Conservation (phyloP, 1,140 invertebrate genomes). For the Polypedilum vanderplanki region DNA sequence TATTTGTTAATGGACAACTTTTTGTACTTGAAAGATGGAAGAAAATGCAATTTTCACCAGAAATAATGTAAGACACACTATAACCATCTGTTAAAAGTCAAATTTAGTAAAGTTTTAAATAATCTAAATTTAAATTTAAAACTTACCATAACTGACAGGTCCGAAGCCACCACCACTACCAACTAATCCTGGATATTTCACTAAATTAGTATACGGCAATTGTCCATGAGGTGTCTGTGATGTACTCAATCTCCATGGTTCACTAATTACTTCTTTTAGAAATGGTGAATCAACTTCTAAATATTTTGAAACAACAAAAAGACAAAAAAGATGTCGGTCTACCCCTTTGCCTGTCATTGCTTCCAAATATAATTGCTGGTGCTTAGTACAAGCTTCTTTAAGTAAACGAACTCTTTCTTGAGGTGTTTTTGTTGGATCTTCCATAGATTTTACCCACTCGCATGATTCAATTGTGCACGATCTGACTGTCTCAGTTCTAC, state of each 20-base stretch:
- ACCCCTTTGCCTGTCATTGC: conserved; percentile 95
- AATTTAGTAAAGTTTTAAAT: neutral
- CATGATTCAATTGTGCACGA: conserved; percentile 90
- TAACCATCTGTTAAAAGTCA: conserved; percentile 71
- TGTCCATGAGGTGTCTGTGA: conserved; percentile 97
- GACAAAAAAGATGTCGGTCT: conserved; percentile 93
- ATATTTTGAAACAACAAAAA: conserved; percentile 97
- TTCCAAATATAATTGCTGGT: conserved; percentile 86
- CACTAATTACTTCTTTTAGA: conserved; percentile 88
- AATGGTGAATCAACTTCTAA: conserved; percentile 94
- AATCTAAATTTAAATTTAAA: neutral
- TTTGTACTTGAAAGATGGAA: conserved; percentile 96
- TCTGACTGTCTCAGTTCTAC: conserved; percentile 93
- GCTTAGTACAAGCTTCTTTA: conserved; percentile 63
- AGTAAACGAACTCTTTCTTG: conserved; percentile 66
- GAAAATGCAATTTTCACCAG: conserved; percentile 91
- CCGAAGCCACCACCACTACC: conserved; percentile 97
- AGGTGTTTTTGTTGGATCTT: conserved; percentile 48
- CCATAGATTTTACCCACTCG: conserved; percentile 88
- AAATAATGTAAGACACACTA: conserved; percentile 96
- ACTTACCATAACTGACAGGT: conserved; percentile 73
- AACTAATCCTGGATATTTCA: conserved; percentile 85
- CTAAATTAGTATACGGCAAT: conserved; percentile 78
- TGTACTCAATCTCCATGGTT: conserved; percentile 95
- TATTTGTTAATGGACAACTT: conserved; percentile 78